Evolutionary conservation across 1,140 invertebrate species (phyloP).

Genomic region (Catajapyx aquilonaris): DNA sequence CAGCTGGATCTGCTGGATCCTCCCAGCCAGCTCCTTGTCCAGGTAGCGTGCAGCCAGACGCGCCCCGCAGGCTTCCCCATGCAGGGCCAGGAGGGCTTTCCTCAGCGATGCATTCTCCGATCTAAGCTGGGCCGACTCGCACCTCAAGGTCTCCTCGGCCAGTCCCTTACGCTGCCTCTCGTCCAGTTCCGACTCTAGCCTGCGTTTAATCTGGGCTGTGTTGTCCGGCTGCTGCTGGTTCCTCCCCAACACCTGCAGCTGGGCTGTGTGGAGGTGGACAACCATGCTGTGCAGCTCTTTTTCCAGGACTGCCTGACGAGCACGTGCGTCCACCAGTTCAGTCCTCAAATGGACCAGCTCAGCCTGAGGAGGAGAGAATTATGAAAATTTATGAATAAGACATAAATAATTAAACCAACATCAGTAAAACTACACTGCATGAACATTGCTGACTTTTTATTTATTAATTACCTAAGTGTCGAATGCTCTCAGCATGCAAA

Average conservation of each 20-base stretch:
- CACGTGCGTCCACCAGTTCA: constrained; percentile 39
- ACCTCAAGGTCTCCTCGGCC: constrained; percentile 23
- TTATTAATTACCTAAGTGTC: too few species aligned
- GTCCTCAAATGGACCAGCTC: constrained; percentile 47
- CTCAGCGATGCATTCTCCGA: constrained; percentile 46
- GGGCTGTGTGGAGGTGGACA: constrained; percentile 35
- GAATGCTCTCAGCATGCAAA: too few species aligned
- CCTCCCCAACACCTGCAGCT: constrained; percentile 21
- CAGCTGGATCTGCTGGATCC: constrained; percentile 73
- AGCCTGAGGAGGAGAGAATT: constrained; percentile 33
- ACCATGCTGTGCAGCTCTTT: constrained; percentile 37
- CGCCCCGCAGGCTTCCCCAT: constrained; percentile 63
- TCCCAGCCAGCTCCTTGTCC: constrained; percentile 64
- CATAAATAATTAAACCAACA: too few species aligned
- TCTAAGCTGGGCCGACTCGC: constrained; percentile 40
- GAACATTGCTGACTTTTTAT: too few species aligned
- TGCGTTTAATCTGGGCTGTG: background rate
- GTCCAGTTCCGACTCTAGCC: constrained; percentile 18
- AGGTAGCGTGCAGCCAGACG: constrained; percentile 64
- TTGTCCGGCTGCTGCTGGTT: background rate
- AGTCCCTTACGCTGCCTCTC: constrained; percentile 19
- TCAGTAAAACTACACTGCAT: too few species aligned
- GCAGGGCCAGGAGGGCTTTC: constrained; percentile 43
- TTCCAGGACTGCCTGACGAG: constrained; percentile 31
- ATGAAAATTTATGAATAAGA: too few species aligned